Evolutionary conservation across 2,888 invertebrate genomes (phyloP).

Genomic region (Caenorhabditis afra): DNA sequence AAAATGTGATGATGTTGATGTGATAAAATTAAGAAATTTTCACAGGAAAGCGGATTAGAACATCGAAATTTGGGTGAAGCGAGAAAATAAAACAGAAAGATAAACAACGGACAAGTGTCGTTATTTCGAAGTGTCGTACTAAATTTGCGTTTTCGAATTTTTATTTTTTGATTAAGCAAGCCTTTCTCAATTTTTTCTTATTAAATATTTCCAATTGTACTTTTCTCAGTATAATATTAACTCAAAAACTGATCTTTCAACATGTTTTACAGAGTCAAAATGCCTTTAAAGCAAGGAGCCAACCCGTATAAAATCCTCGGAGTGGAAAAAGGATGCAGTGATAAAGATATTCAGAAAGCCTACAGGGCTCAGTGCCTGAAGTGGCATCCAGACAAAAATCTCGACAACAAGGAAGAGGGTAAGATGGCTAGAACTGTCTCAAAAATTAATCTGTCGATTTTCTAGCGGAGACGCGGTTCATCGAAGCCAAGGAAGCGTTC

Average conservation of each 20-base stretch:
- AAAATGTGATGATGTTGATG: constrained; percentile 9
- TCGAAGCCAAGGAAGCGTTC: constrained; percentile 69
- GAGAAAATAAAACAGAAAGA: constrained; percentile 5
- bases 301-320: constrained; percentile 69
- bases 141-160: neutral
- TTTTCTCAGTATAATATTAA: too few species aligned
- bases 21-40: neutral
- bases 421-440: neutral
- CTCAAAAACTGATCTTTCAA: too few species aligned
- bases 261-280: constrained; percentile 19
- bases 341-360: constrained; percentile 70
- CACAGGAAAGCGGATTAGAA: neutral
- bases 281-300: constrained; percentile 52
- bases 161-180: neutral
- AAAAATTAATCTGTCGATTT: neutral
- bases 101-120: constrained; percentile 23
- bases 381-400: constrained; percentile 74
- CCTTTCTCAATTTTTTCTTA: neutral
- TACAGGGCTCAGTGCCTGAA: constrained; percentile 69
- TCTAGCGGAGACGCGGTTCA: constrained; percentile 62
- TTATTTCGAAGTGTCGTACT: constrained; percentile 34
- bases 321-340: constrained; percentile 64
- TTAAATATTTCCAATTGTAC: neutral
- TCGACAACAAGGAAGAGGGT: constrained; percentile 68
- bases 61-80: constrained; percentile 1